A percentile compares a stretch with the other conserved stretches of the same genome.
Conservation (phyloP, 2,113 vertebrate genomes). For the Alosa alosa region DNA sequence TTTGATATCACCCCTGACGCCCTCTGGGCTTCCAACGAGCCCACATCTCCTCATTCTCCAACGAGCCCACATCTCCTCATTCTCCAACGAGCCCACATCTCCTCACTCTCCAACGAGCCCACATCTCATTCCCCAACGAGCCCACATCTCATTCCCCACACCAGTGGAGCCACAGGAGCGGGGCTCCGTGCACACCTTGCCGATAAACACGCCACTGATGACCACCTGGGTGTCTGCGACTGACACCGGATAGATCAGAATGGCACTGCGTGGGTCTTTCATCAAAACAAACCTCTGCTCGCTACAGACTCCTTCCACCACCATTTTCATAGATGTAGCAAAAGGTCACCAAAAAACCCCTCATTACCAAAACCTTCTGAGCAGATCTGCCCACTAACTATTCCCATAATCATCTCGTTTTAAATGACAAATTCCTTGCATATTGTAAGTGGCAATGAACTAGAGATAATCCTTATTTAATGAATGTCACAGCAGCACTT, state of each 20-base stretch:
- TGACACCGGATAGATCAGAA: not conserved
- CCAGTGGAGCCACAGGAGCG: not conserved
- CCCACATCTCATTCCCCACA: not conserved
- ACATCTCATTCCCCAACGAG: not conserved
- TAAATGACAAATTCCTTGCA: slow-evolving; percentile 46
- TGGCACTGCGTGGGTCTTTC: not conserved
- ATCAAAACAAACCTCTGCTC: not conserved
- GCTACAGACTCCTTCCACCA: not conserved
- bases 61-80: not conserved
- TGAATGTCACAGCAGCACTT: slow-evolving; percentile 49
- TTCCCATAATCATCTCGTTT: slow-evolving; percentile 35
- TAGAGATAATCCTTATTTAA: slow-evolving; percentile 54
- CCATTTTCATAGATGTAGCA: not conserved
- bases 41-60: not conserved
- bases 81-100: not conserved
- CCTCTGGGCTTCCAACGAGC: not conserved
- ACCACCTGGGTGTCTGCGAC: not conserved
- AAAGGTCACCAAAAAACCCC: slow-evolving; percentile 34
- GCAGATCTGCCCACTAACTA: slow-evolving; percentile 20
- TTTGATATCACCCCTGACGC: not conserved
- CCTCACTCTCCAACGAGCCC: not conserved
- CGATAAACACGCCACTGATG: not conserved
- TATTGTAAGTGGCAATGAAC: slow-evolving; percentile 46
- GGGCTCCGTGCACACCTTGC: not conserved
- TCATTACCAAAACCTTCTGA: slow-evolving; percentile 29